Evolutionary conservation across 1,140 invertebrate genomes (phyloP), one percentile per base, ranked within the genome.

Genomic region (Drosophila varians): DNA sequence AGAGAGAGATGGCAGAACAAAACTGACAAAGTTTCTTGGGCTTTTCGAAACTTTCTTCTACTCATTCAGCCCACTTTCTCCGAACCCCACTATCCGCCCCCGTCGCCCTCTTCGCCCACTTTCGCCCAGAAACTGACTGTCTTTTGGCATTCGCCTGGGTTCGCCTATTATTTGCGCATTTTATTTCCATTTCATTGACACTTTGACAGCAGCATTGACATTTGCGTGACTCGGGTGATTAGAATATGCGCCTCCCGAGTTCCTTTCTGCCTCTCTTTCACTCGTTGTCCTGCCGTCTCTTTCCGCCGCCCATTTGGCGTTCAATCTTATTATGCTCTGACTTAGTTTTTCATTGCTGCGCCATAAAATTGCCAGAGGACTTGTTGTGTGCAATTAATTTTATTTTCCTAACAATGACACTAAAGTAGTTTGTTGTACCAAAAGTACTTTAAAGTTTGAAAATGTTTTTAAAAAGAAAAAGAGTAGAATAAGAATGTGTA

Each of bases 181-280:
- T 84, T 80, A 86, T 86, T 86, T 86, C 57, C 76, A 86, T 80
- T 80, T 86, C 82, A 86, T 84, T 86, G 73, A 74, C 72, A 77
- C 77, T 86, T 87, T 80, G 72, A 86, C 78, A 83, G 78, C 79
- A 77, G 65, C 74, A 83, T 83, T 83, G 79, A 83, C 78, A 83
- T 83, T 83, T 83, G 78, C 78, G 78, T 83, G 78, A 84, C 78
- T 83, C 62, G 70, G 82, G 78, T 83, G 78, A 83, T 83, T 83
- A 83, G 78, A 83, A 82, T 82, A 77, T 83, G 77, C 77, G 73
- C 73, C 68, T 52, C 57, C 72, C 64, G 47, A 47, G 38, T 45
- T 56, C 40, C 43, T 12, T 43, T 34, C 23, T 4, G 3, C 23
- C 6, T 21, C 25, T 21, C 9, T 40, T 14, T 42, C 42, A 34